Conservation (phyloP, 2,113 vertebrate genomes). For the Ellobius talpinus region DNA sequence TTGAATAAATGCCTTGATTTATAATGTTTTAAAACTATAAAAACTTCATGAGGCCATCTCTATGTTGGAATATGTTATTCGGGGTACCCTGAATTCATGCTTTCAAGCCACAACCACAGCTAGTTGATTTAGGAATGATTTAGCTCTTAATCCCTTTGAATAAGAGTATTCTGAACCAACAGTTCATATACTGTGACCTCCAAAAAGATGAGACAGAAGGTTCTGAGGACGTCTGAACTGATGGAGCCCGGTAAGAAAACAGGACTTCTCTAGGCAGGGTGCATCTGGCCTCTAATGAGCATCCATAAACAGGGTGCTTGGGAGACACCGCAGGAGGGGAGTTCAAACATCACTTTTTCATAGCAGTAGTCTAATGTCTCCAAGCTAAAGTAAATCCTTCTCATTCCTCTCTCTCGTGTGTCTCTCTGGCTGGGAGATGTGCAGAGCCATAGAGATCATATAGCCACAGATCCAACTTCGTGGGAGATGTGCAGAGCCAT, state of each 20-base stretch:
- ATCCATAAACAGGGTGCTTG: rapidly evolving
- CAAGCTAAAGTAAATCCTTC: neutral
- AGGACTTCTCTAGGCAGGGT: neutral
- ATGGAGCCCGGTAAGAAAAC: neutral
- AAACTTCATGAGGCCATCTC: neutral
- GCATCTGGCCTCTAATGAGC: neutral
- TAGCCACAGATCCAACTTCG: neutral
- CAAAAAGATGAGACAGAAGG: neutral
- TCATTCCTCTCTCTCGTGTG: neutral
- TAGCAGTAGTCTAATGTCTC: neutral
- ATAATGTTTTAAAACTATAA: neutral
- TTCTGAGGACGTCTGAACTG: neutral
- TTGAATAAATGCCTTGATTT: neutral
- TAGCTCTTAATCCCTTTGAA: neutral
- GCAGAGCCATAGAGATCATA: neutral
- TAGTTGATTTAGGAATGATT: neutral
- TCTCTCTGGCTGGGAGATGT: neutral
- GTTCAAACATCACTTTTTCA: neutral
- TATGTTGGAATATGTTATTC: neutral
- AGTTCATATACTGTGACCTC: neutral
- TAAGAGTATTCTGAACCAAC: neutral
- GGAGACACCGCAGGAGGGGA: neutral
- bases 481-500: neutral
- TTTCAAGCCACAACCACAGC: neutral
- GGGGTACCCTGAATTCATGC: neutral